Base-by-base conservation (phyloP, 2,888 invertebrate genomes). In the Platynereis dumerilii region DNA sequence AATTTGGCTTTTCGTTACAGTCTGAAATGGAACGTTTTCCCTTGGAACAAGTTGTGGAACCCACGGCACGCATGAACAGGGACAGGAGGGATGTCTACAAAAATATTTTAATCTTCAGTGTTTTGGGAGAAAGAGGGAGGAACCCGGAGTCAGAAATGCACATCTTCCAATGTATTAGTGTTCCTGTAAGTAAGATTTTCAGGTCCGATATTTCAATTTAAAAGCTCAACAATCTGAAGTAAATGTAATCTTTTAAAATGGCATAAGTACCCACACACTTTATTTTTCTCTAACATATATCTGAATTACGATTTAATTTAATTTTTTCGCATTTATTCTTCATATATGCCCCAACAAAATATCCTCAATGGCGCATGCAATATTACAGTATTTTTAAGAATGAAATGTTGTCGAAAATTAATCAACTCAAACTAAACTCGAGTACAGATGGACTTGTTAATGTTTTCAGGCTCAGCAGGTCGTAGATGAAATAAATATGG, bases 81-180 rank as follows among this genome's bases (percentile, higher is more conserved):
- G 96, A 97, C 85, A 93, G 94, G 3, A 93, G 94, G 85, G 98
- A 99, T 86, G 90, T 96, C 82, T 99, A 98, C 88, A 98, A 98
- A 87, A 99, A 99, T 86, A 94, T 99, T 81, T 88, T 99, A 79
- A 93, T 99, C 39, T 99, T 99, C 86, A 94, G 96, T 74, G 96
- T 98, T 70, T 90, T 90, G 5, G 92, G 89, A 70, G 90, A 87
- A 69, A 81, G 84, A n/a, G 80, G 78, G 58, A 59, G 56, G 26
- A 58, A 48, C 15, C 27, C 75, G 2, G 78, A 80, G 61, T 79
- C 94, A 2, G 98, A 99, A 87, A 96, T 99, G 91, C 99, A 99
- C 87, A 98, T 99, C 83, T 89, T 89, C 86, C 95, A 94, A 67
- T 76, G 78, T 72, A 72, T 77, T 27, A 69, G 64, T 77, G 89